phyloP scores from a whole-genome alignment of 2,888 invertebrate genomes.

The Escarpia spicata region DNA sequence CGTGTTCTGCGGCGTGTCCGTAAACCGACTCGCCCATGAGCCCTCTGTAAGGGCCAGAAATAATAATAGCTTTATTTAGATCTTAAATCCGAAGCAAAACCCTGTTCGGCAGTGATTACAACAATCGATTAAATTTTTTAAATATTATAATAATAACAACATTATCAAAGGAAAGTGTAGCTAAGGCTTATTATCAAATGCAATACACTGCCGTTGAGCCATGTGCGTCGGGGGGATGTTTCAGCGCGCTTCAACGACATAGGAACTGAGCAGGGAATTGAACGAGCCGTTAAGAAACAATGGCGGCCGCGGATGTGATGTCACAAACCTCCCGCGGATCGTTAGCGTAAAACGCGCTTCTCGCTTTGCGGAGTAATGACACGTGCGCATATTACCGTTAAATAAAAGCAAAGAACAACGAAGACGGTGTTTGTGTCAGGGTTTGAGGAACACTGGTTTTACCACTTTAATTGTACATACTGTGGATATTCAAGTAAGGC shows the following conservation, averaged over 20 bases:
- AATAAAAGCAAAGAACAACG: neutral
- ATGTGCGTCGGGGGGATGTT: neutral
- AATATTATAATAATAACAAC: too few species aligned
- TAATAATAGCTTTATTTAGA: neutral
- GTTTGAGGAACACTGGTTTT: neutral
- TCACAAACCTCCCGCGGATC: neutral
- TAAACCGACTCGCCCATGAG: neutral
- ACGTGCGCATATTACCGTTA: conserved; percentile 12
- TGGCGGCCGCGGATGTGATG: neutral
- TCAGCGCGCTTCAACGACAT: neutral
- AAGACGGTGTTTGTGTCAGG: neutral
- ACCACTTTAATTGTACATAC: neutral
- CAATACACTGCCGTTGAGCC: neutral
- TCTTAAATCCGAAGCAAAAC: too few species aligned
- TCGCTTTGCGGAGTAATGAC: neutral
- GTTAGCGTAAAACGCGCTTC: neutral
- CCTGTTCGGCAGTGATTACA: too few species aligned
- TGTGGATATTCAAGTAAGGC: neutral
- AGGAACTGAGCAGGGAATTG: neutral
- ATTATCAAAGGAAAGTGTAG: too few species aligned
- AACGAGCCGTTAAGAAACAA: neutral
- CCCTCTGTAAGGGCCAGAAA: neutral
- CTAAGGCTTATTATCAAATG: neutral
- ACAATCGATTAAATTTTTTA: too few species aligned
- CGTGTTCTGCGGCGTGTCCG: neutral